A percentile compares a stretch with the other conserved stretches of the same genome.
These are phyloP conservation scores for Empidonax alnorum DNA, from an alignment of 2,113 vertebrate genomes.

Conservation along the genomic window DNA sequence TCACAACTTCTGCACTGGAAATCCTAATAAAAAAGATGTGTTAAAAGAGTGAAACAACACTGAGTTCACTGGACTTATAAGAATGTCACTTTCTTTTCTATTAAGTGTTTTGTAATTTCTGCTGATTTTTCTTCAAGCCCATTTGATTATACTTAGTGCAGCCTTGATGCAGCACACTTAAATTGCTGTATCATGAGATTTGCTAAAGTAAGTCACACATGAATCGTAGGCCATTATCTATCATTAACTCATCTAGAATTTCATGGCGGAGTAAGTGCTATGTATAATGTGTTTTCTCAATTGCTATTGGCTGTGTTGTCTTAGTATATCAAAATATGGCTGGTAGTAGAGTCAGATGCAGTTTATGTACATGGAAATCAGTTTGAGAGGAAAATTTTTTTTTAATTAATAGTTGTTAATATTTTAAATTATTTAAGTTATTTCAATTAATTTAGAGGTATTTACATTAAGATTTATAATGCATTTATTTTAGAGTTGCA, in stretches of 20 bases:
- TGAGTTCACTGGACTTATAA: background rate
- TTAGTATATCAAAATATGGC: background rate
- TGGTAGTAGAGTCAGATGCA: background rate
- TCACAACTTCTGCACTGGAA: background rate
- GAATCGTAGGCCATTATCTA: constrained; percentile 37
- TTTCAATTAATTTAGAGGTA: background rate
- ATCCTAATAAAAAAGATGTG: background rate
- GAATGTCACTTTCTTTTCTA: background rate
- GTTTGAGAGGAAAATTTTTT: background rate
- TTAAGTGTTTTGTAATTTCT: background rate
- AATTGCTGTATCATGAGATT: constrained; percentile 22
- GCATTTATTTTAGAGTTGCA: background rate
- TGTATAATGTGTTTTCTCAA: constrained; percentile 17
- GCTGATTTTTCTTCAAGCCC: background rate
- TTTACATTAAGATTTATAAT: background rate
- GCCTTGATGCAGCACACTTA: background rate
- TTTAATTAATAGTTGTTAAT: background rate
- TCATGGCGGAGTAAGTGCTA: background rate
- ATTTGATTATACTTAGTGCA: background rate
- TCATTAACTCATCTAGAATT: constrained; percentile 48
- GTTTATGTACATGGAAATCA: background rate
- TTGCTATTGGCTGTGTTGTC: background rate
- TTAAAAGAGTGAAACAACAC: background rate
- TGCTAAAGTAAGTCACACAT: constrained; percentile 33
- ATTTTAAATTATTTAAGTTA: background rate